These are phyloP conservation scores for Melieria crassipennis DNA, from an alignment of 2,888 invertebrate species.

Conservation along the genomic window DNA sequence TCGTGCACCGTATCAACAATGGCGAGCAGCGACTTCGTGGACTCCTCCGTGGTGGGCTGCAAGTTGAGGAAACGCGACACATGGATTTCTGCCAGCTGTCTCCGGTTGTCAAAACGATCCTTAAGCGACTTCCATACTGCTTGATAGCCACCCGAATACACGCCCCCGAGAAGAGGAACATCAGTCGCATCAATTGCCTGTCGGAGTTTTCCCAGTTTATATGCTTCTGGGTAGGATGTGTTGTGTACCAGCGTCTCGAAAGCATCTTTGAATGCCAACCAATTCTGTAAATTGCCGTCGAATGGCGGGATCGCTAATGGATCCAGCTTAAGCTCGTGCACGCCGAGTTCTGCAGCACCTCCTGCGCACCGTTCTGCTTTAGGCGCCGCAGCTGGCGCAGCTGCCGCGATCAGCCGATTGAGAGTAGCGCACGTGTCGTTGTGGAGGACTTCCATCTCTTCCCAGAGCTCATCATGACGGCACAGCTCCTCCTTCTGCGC, in stretches of 20 bases:
- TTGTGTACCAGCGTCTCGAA: conserved; percentile 28
- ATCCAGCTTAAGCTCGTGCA: conserved; percentile 18
- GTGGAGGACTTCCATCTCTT: background rate
- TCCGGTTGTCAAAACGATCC: conserved; percentile 28
- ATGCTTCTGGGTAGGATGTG: conserved; percentile 20
- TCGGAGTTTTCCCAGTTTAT: conserved; percentile 34
- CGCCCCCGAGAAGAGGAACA: conserved; percentile 23
- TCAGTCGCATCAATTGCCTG: conserved; percentile 27
- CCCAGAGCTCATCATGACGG: background rate
- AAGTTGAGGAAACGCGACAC: conserved; percentile 2
- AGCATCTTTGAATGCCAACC: conserved; percentile 33
- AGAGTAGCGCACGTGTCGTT: background rate
- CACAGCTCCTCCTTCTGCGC: background rate
- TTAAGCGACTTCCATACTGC: conserved; percentile 31
- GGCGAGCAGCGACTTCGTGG: too few relatives aligned
- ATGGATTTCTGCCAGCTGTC: conserved; percentile 30
- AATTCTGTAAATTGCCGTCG: conserved; percentile 27
- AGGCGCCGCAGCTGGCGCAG: too few relatives aligned
- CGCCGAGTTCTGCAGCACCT: background rate
- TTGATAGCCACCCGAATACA: conserved; percentile 32
- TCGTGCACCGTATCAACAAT: conserved; percentile 18
- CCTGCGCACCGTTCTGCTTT: background rate
- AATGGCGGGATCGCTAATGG: conserved; percentile 22
- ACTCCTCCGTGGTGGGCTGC: too few relatives aligned
- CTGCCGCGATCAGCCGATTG: background rate